Base-by-base conservation (phyloP, 2,888 invertebrate genomes). In the Pseudoips prasinana region DNA sequence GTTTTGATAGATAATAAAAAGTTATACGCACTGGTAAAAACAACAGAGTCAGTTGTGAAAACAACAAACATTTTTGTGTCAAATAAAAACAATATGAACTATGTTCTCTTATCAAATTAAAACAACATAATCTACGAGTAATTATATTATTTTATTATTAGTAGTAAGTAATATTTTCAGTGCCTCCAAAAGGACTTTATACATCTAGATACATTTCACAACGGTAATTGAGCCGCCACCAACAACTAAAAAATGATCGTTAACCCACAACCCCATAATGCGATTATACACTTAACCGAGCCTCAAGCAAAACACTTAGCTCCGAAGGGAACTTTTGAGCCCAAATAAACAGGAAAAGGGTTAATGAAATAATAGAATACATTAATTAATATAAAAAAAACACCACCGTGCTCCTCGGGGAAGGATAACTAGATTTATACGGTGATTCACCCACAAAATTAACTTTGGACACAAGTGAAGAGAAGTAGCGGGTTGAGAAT, bases 281-380 rank as follows among this genome's bases (percentile, higher is more conserved):
- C 8, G 3, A 45, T 35, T 49, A 45, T 6, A 0, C 25, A 22
- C 23, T 29, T 22, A 25, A 23, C 23, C 8, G 33, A 36, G 24
- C 33, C 17, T 23, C 6, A 28, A 36, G 31, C 18, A 33, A 48
- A 49, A 47, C 45, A 44, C 45, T 45, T 47, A 35, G 44, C 44
- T 48, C 31, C 29, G 6, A 32, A 28, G 35, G 47, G 35, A 33
- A 23, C 23, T 22, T 24, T 24, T 39, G 35, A 39, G 39, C 50
- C 55, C 50, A 41, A 53, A 54, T 58, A 60, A 58, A 61, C 58
- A 58, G 45, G 45, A 37, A 51, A 62, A 60, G 59, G 59, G 58
- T 63, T 61, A 68, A 62, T 64, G 50, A 63, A 69, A 65, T 58
- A 63, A 67, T 57, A 55, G 63, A 62, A 61, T 62, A 63, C 52